Conservation (phyloP, 1,140 invertebrate genomes). For the Batillaria attramentaria region DNA sequence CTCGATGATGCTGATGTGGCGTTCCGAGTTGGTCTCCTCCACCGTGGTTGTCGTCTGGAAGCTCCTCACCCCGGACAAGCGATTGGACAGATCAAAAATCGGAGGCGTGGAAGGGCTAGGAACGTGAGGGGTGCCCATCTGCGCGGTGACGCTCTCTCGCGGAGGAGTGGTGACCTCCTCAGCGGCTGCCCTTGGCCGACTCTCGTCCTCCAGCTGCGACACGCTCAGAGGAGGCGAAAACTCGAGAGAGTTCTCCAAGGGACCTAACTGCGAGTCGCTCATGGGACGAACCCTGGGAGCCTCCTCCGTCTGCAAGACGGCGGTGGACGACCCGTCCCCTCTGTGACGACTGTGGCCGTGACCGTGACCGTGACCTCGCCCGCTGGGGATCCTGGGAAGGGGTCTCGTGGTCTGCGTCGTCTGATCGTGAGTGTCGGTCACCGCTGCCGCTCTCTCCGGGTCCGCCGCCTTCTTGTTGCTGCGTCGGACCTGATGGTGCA, state of each 20-base stretch:
- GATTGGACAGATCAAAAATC: not conserved
- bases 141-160: not conserved
- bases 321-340: conserved; percentile 11
- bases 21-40: conserved; percentile 16
- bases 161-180: not conserved
- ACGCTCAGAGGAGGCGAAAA: not conserved
- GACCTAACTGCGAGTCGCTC: not conserved
- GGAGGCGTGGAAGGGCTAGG: conserved; percentile 1
- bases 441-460: not conserved
- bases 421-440: not conserved
- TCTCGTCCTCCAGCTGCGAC: not conserved
- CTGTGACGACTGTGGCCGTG: conserved; percentile 8
- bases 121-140: not conserved
- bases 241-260: not conserved
- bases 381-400: conserved; percentile 13
- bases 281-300: not conserved
- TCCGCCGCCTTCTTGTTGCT: not conserved
- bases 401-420: conserved; percentile 27
- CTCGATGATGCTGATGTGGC: conserved; percentile 26
- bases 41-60: conserved; percentile 22
- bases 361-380: not conserved
- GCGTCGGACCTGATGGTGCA: not conserved
- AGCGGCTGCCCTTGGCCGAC: not conserved
- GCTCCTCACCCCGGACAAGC: not conserved
- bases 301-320: not conserved